phyloP scores from a whole-genome alignment of 2,888 invertebrate genomes.

The Oeneis ivallda region DNA sequence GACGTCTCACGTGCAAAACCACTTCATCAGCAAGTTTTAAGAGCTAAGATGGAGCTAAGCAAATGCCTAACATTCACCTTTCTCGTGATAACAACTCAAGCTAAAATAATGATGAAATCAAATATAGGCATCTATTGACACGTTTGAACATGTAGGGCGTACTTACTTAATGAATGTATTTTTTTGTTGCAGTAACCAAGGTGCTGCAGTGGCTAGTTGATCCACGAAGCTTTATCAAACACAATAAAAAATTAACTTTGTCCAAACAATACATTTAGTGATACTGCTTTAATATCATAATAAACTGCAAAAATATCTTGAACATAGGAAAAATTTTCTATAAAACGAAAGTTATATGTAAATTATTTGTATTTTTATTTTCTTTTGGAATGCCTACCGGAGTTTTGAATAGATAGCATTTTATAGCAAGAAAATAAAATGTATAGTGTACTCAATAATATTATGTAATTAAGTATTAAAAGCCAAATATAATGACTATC shows the following conservation, averaged over 20 bases:
- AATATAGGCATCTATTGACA: too few relatives aligned
- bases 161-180: constrained; percentile 1
- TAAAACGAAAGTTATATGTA: constrained; percentile 73
- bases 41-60: too few relatives aligned
- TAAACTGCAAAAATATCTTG: constrained; percentile 76
- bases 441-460: constrained; percentile 81
- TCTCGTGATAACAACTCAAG: too few relatives aligned
- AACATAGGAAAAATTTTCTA: constrained; percentile 79
- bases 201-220: constrained; percentile 53
- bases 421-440: constrained; percentile 79
- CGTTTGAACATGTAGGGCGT: neutral
- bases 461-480: constrained; percentile 81
- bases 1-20: too few relatives aligned
- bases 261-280: constrained; percentile 80
- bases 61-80: too few relatives aligned
- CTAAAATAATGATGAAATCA: too few relatives aligned
- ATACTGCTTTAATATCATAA: constrained; percentile 82
- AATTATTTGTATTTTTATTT: constrained; percentile 75
- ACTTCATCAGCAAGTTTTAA: too few relatives aligned
- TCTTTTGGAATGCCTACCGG: constrained; percentile 79
- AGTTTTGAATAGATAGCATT: constrained; percentile 81
- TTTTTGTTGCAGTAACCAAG: constrained; percentile 70
- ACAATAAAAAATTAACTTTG: constrained; percentile 71
- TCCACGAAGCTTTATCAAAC: constrained; percentile 64
- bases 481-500: constrained; percentile 68